Evolutionary conservation across 2,888 invertebrate species (phyloP).

Genomic region (Orgyia antiqua): DNA sequence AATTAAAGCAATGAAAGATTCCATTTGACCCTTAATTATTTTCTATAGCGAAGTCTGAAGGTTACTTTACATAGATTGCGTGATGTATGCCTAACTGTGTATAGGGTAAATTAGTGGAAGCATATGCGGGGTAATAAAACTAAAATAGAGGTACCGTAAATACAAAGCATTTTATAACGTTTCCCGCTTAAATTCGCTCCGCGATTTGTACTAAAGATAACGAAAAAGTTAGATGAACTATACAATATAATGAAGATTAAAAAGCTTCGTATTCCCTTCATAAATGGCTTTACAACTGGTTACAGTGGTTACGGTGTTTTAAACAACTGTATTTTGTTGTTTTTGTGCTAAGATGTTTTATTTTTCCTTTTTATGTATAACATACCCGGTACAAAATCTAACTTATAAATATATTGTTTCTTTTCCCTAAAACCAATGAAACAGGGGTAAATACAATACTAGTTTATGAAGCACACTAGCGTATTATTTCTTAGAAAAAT

Average conservation of each 20-base stretch:
- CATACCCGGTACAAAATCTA: no score
- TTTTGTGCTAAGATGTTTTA: no score
- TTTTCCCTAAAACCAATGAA: no score
- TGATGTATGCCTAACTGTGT: slow-evolving; percentile 33
- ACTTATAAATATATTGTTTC: no score
- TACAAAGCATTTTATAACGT: slow-evolving; percentile 49
- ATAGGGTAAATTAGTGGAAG: slow-evolving; percentile 37
- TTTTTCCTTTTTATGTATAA: no score
- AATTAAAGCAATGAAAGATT: slow-evolving; percentile 31
- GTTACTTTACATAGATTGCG: slow-evolving; percentile 38
- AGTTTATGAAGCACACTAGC: no score
- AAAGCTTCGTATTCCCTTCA: no score
- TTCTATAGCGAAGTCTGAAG: slow-evolving; percentile 25
- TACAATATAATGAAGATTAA: background rate
- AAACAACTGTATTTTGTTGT: no score
- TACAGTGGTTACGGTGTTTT: no score
- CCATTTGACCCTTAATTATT: slow-evolving; percentile 25
- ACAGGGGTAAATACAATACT: no score
- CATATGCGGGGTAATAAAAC: slow-evolving; percentile 46
- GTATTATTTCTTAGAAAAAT: no score
- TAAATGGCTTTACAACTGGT: no score
- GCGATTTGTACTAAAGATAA: slow-evolving; percentile 41
- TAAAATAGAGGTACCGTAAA: slow-evolving; percentile 53
- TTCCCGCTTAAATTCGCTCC: slow-evolving; percentile 32
- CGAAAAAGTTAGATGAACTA: slow-evolving; percentile 3